Evolutionary conservation across 35 echinoderm and acorn worm genomes (phyloP), one percentile per base, ranked within the genome.

Genomic region (Diadema setosum): DNA sequence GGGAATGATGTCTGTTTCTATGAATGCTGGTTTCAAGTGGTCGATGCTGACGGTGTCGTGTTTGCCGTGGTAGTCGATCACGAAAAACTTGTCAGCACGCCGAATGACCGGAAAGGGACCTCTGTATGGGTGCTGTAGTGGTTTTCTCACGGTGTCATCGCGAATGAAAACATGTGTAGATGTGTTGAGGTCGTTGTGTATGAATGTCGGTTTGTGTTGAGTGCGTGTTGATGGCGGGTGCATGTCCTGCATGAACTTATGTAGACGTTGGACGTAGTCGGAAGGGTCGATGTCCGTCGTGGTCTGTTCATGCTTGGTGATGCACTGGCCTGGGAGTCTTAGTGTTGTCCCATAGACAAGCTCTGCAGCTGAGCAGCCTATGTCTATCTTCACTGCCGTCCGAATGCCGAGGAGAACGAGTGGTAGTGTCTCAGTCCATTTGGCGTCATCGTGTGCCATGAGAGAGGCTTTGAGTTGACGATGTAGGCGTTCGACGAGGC

Each of bases 101-200:
- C n/a, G 17, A 25, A 92, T 45, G 37, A 92, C 83, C 24, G 46
- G 17, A 21, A 31, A 92, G 17, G 90, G 90, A 58, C 90, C 90
- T 2, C 30, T 14, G 39, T 86, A 86, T 27, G 70, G 90, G 5
- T 83, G 83, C 82, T 86, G 90, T 3, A 92, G 39, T 25, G 83
- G 90, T 81, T 80, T 85, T 17, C 69, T 69, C 20, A 92, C 90
- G 7, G 70, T 39, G 58, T 86, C 90, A 65, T 26, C 43, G 15
- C 84, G 42, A 6, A 88, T 78, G 35, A 87, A 93, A 15, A 93
- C 84, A 82, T 93, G 91, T 3, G 31, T 88, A 32, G 84, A 93
- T 44, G 65, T 88, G 9, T 75, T 32, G 20, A 93, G 40, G 20
- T 45, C 23, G 42, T 32, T 32, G 34, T 36, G 70, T 18, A 76